Evolutionary conservation across 2,797 vertebrate genomes (phyloP).

Genomic region (Helarctos malayanus): DNA sequence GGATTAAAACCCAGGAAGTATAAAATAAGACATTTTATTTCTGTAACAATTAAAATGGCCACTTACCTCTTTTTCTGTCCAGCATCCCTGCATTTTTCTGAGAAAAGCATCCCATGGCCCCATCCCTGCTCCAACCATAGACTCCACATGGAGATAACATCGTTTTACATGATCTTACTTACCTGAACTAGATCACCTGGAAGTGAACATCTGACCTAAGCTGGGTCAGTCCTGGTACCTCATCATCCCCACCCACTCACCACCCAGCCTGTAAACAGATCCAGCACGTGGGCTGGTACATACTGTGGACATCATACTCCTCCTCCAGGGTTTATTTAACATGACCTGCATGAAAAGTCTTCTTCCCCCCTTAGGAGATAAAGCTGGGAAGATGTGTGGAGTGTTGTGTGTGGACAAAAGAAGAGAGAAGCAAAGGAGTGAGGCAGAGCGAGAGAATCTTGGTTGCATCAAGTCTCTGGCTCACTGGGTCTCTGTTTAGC

Average conservation of each 20-base stretch:
- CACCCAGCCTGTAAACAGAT: not conserved
- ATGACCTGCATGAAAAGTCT: not conserved
- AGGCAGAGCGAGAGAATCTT: not conserved
- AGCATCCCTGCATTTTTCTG: not conserved
- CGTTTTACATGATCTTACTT: not conserved
- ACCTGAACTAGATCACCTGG: not conserved
- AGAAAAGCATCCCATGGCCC: not conserved
- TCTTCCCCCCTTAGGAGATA: not conserved
- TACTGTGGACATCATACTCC: not conserved
- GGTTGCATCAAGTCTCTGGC: not conserved
- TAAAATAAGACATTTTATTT: conserved; percentile 45
- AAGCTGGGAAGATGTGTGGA: not conserved
- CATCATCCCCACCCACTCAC: not conserved
- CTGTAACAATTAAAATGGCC: conserved; percentile 52
- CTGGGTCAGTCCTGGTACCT: not conserved
- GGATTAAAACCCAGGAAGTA: conserved; percentile 13
- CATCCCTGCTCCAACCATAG: not conserved
- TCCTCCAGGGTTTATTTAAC: not conserved
- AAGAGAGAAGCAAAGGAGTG: not conserved
- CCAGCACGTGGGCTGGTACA: not conserved
- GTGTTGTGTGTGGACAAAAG: not conserved
- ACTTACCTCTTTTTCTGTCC: not conserved
- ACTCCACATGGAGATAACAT: not conserved
- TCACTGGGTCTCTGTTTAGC: not conserved
- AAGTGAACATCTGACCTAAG: not conserved